Evolutionary conservation across 2,888 invertebrate genomes (phyloP), one percentile per base, ranked within the genome.

Genomic region (Gerosis bhagava): DNA sequence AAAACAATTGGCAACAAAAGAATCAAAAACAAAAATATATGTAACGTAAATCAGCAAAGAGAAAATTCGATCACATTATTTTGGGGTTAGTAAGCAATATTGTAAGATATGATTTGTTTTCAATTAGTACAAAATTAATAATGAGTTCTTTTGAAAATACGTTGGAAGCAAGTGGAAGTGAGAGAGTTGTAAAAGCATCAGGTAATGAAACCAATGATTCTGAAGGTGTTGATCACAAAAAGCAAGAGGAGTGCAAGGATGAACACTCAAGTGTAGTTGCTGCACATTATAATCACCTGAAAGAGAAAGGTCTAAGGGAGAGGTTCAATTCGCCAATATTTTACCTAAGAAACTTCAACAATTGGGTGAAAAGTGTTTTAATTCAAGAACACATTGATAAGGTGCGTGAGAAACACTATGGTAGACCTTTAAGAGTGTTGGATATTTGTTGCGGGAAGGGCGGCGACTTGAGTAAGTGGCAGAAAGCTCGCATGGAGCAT

Each of bases 381-480:
- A 98, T 99, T 63, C 94, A 96, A 91, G 93, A 95, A 82, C 94
- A 94, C 78, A 84, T 92, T 63, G 92, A 86, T 54, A 93, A 92
- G 75, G 90, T 93, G 32, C 93, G 91, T 65, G 90, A 91, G 56
- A 93, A 92, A 63, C 91, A 91, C 53, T 90, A 92, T 54, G 93
- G 94, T n/a, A 90, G 91, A 42, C 90, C 92, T 0, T 62, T 96
- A 19, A 90, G 91, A 49, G 96, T 97, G 0, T 83, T 98, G 41
- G 99, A 99, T 76, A 93, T 99, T 90, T 97, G 98, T 63, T 98
- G 98, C 74, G 99, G 99, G 1, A 99, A 99, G 90, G 99, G 99
- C 12, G 99, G 99, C 1, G 99, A 99, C 79, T 89, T 99, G 22
- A 90, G 95, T n/a, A 99, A 99, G 80, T 99, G 99, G 97, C 92